These are phyloP conservation scores for pig (Sus scrofa) DNA, from an alignment of 2,113 vertebrate species.

Conservation along the genomic window DNA sequence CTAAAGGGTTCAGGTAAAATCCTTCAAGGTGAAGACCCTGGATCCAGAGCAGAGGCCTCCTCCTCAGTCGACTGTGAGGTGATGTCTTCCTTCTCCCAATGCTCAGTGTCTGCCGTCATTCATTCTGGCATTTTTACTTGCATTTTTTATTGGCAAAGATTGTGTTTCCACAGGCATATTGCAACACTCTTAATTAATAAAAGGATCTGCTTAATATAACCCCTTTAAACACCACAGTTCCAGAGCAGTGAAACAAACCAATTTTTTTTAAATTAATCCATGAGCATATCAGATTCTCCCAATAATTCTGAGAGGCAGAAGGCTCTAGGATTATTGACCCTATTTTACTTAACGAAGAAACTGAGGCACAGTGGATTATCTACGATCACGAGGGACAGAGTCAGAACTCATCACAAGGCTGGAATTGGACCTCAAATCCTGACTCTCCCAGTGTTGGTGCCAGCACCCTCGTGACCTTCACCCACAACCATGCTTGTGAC, in stretches of 20 bases:
- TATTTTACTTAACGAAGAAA: neutral
- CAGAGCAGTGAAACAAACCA: neutral
- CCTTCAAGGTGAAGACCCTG: neutral
- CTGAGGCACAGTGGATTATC: neutral
- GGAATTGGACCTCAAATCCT: neutral
- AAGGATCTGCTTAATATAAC: neutral
- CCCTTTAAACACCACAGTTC: neutral
- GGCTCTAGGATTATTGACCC: neutral
- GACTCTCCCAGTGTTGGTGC: neutral
- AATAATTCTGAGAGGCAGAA: neutral
- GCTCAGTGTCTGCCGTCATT: neutral
- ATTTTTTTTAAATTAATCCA: neutral
- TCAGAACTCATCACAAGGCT: neutral
- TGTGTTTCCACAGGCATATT: neutral
- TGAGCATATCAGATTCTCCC: neutral
- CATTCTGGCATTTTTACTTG: neutral
- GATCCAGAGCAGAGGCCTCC: neutral
- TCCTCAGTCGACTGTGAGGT: neutral
- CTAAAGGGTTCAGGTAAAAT: neutral
- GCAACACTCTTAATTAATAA: constrained; percentile 4
- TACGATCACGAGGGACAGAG: neutral
- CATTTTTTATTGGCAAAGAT: neutral
- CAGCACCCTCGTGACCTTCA: neutral
- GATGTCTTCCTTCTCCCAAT: neutral
- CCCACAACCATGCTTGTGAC: neutral